Evolutionary conservation across 1,140 invertebrate species (phyloP), one percentile per base, ranked within the genome.

Genomic region (Arctopsyche grandis): DNA sequence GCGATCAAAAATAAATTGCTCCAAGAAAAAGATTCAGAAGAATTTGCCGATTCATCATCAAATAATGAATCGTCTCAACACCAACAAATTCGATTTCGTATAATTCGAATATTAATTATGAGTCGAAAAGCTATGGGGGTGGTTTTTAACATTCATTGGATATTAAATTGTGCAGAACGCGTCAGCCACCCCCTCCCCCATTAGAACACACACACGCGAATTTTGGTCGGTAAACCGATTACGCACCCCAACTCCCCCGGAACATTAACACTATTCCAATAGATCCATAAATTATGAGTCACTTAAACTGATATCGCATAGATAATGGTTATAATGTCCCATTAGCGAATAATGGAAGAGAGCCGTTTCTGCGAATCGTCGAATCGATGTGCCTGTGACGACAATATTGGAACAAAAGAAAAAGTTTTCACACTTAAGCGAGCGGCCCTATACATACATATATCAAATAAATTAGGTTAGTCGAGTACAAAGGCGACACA

Each of bases 251-350:
- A 0, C 26, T 26, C 22, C 75, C 0, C 29, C 56, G 48, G 52
- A 75, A 73, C 79, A 77, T 80, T 80, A 80, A 80, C 79, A 80
- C 79, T 80, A 80, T 82, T 78, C 81, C 81, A 16, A 82, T 80
- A 82, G 75, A 80, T 80, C 75, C 76, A 82, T 82, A 82, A 82
- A 82, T 82, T 82, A 82, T 78, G 58, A 78, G 58, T 74, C 78
- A 77, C 81, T 82, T 69, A 77, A 82, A 78, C 48, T 70, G 79
- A 82, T 80, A 80, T 82, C 43, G 78, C 71, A 75, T 77, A 77
- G 81, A 82, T 80, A 82, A 80, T 76, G 81, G 81, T 78, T 77
- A 74, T 79, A 80, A 76, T 78, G 71, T 75, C 60, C 78, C 81
- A 82, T 82, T 82, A 82, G 75, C 81, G 56, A 63, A 80, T 74